Percentiles rank a stretch among this genome's conserved stretches.
These are phyloP conservation scores for Menura novaehollandiae DNA, from an alignment of 2,113 vertebrate genomes.

Conservation along the genomic window DNA sequence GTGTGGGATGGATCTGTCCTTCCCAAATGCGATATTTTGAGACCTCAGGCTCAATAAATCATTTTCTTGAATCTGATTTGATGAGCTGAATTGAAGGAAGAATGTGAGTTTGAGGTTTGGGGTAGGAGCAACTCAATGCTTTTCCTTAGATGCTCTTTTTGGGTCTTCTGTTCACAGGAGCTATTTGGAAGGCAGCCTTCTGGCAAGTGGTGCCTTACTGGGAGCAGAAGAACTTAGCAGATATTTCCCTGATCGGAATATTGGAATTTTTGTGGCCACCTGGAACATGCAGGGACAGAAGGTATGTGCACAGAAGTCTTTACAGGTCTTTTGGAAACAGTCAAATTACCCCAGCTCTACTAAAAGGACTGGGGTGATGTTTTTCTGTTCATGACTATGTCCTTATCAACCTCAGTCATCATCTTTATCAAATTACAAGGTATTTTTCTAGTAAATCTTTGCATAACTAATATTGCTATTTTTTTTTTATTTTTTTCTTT, in stretches of 20 bases:
- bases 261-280: slow-evolving; percentile 87
- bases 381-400: not conserved
- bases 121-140: not conserved
- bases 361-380: not conserved
- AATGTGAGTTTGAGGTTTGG: not conserved
- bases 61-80: not conserved
- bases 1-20: not conserved
- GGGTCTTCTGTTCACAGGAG: slow-evolving; percentile 74
- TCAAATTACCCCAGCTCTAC: not conserved
- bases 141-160: not conserved
- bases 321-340: not conserved
- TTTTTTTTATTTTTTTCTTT: too few relatives aligned
- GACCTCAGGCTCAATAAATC: not conserved
- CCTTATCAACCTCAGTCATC: not conserved
- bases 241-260: slow-evolving; percentile 86
- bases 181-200: slow-evolving; percentile 92
- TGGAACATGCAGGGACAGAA: slow-evolving; percentile 99
- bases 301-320: slow-evolving; percentile 58
- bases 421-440: not conserved
- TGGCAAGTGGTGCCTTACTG: slow-evolving; percentile 88
- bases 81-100: not conserved
- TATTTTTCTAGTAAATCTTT: not conserved
- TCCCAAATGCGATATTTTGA: not conserved
- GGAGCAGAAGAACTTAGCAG: slow-evolving; percentile 92
- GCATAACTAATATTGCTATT: not conserved